Conservation (phyloP, 1,140 invertebrate species). For the Chironomus tepperi region DNA sequence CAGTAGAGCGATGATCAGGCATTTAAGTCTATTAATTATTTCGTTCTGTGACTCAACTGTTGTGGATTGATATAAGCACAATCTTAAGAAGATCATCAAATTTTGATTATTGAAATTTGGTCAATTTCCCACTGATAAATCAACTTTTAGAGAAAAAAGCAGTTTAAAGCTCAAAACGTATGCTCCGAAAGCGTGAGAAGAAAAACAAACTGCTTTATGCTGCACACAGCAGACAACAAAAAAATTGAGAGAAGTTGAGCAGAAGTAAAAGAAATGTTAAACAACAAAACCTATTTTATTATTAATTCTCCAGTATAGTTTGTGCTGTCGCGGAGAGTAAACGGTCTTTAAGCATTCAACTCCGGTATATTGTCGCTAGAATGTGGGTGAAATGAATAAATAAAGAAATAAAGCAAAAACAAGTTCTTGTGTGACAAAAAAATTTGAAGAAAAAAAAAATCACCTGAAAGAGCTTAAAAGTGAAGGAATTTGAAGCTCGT, state of each 20-base stretch:
- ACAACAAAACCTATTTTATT: not conserved
- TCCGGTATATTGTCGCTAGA: not conserved
- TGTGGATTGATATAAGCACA: no score
- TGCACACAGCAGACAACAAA: not conserved
- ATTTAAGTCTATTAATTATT: no score
- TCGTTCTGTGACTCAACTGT: no score
- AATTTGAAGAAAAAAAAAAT: no score
- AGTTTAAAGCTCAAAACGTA: no score
- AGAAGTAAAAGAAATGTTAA: not conserved
- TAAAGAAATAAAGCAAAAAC: not conserved
- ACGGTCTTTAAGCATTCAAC: not conserved
- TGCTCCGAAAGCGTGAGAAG: no score
- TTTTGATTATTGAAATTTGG: no score
- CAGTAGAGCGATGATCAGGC: no score
- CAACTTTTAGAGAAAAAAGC: no score
- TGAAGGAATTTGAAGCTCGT: not conserved
- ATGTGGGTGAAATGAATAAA: slow-evolving; percentile 22
- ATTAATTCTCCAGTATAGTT: not conserved
- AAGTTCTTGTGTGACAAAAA: not conserved
- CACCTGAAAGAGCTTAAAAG: not conserved
- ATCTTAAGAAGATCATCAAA: no score
- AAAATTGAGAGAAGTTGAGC: not conserved
- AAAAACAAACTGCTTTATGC: no score
- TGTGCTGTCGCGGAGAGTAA: not conserved
- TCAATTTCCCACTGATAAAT: no score